phyloP scores from a whole-genome alignment of 2,797 vertebrate species.

The Pipistrellus kuhlii region DNA sequence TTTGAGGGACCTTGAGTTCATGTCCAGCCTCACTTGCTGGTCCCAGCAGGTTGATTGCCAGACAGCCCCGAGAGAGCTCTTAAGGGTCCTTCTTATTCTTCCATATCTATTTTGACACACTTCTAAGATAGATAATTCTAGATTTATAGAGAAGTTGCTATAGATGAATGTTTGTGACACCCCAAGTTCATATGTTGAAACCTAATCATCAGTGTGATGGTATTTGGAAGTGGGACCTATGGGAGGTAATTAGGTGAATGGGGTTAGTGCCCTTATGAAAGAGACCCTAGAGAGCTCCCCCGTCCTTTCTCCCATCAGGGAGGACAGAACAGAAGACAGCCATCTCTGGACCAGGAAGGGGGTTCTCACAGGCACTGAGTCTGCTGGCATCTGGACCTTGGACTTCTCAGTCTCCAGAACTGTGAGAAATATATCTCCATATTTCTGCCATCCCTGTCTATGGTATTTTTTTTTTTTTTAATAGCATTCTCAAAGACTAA shows the following conservation, averaged over 20 bases:
- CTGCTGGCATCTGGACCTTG: neutral
- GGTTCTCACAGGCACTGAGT: neutral
- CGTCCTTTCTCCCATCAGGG: neutral
- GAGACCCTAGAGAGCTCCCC: neutral
- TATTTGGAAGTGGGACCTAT: neutral
- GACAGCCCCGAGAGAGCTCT: neutral
- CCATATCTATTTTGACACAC: neutral
- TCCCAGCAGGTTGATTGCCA: neutral
- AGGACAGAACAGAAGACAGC: neutral
- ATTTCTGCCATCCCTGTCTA: neutral
- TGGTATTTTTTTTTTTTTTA: neutral
- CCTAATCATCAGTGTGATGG: neutral
- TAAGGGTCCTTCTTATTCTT: neutral
- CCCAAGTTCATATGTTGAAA: neutral
- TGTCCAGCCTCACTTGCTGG: neutral
- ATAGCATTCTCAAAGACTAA: neutral
- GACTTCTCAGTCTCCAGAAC: neutral
- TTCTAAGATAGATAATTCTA: constrained; percentile 3
- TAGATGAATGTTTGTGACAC: neutral
- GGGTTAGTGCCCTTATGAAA: neutral
- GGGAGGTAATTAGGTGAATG: neutral
- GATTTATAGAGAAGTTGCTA: neutral
- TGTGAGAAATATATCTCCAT: neutral
- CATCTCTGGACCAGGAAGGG: neutral
- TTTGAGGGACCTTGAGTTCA: neutral